phyloP scores from a whole-genome alignment of 2,113 vertebrate species.

The Hypomesus transpacificus region DNA sequence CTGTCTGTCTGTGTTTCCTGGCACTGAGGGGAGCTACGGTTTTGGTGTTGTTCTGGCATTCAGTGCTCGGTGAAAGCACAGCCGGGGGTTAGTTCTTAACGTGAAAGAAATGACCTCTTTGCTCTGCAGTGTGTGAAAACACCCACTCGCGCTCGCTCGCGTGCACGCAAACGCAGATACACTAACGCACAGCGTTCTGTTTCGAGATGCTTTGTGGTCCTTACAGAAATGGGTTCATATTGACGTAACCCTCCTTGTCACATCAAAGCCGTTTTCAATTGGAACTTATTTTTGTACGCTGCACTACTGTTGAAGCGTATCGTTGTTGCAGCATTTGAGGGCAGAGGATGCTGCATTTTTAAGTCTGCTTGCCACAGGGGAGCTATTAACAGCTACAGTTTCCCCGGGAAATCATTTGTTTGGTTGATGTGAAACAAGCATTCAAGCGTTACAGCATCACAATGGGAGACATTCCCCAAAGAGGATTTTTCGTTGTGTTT shows the following conservation, averaged over 20 bases:
- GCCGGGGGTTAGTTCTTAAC: neutral
- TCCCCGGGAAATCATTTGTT: neutral
- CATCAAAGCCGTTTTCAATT: too few species aligned
- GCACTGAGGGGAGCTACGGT: neutral
- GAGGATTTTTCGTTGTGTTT: neutral
- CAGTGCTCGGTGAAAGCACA: neutral
- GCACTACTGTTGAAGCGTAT: neutral
- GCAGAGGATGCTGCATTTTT: neutral
- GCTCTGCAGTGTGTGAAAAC: neutral
- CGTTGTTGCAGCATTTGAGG: neutral
- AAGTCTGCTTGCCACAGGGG: neutral
- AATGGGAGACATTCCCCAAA: neutral
- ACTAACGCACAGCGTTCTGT: neutral
- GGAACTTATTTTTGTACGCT: neutral
- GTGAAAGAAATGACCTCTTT: neutral
- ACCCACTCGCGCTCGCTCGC: neutral
- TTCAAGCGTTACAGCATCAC: neutral
- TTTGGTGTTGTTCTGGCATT: neutral
- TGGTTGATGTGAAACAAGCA: neutral
- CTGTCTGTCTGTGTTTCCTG: neutral
- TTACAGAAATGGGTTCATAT: neutral
- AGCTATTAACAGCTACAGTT: neutral
- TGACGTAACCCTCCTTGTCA: too few species aligned
- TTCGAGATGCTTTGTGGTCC: neutral
- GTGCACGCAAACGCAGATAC: neutral